phyloP scores from a whole-genome alignment of 1,140 invertebrate genomes.

The Drepana arcuata region DNA sequence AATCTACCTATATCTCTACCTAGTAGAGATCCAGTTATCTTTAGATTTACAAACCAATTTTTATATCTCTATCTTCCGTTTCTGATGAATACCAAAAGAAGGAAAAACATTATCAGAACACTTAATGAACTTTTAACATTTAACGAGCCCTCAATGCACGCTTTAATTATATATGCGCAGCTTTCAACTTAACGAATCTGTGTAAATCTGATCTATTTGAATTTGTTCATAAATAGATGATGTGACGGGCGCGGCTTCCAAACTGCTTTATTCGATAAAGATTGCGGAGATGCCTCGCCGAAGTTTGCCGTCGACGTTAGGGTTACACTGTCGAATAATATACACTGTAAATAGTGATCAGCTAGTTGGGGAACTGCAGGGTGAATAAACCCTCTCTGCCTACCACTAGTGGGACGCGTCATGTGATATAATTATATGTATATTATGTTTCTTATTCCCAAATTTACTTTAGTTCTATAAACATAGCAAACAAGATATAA shows the following conservation, averaged over 20 bases:
- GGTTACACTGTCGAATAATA: slow-evolving; percentile 1
- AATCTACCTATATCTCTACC: too few relatives aligned
- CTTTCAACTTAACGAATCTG: not conserved
- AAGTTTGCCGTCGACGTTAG: slow-evolving; percentile 20
- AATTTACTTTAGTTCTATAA: too few relatives aligned
- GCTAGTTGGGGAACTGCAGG: slow-evolving; percentile 1
- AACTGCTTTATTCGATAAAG: slow-evolving; percentile 60
- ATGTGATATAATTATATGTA: not conserved
- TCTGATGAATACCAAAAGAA: too few relatives aligned
- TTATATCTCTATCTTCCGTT: too few relatives aligned
- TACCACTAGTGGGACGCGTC: slow-evolving; percentile 3
- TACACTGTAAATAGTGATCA: not conserved
- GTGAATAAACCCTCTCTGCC: not conserved
- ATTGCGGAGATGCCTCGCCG: slow-evolving; percentile 29
- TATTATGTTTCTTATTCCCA: not conserved
- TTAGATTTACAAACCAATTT: too few relatives aligned
- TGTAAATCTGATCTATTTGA: slow-evolving; percentile 16
- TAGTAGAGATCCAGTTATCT: too few relatives aligned
- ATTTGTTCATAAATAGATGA: slow-evolving; percentile 51
- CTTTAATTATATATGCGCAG: not conserved
- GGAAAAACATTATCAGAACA: too few relatives aligned
- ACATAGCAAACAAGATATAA: too few relatives aligned
- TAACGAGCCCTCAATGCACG: not conserved
- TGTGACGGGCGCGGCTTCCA: slow-evolving; percentile 39
- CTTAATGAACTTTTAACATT: too few relatives aligned